Evolutionary conservation across 2,113 vertebrate genomes (phyloP).

Genomic region (Chamaea fasciata): DNA sequence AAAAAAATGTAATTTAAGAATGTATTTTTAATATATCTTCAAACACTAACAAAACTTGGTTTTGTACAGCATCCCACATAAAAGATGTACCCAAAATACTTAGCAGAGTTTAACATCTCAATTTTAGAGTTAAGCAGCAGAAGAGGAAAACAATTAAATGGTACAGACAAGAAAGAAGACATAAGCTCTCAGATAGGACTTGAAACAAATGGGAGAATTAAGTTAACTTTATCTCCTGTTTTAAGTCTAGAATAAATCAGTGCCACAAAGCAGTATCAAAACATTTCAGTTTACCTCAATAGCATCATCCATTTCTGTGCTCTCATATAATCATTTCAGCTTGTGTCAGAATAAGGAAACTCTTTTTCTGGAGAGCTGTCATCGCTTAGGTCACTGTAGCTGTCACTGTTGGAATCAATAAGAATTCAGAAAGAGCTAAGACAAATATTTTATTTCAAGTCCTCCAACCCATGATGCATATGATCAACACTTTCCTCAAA

Average conservation of each 20-base stretch:
- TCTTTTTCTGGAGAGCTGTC: slow-evolving; percentile 69
- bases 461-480: not conserved
- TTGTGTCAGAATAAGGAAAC: slow-evolving; percentile 53
- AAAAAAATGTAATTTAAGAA: not conserved
- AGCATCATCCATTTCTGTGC: not conserved
- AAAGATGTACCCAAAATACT: not conserved
- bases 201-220: not conserved
- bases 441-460: not conserved
- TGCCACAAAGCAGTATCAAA: not conserved
- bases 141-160: not conserved
- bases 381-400: slow-evolving; percentile 69
- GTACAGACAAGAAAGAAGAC: not conserved
- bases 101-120: not conserved
- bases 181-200: not conserved
- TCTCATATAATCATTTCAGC: slow-evolving; percentile 23
- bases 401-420: slow-evolving; percentile 66
- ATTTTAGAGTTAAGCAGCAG: not conserved
- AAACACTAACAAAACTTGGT: not conserved
- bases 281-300: slow-evolving; percentile 45
- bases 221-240: not conserved
- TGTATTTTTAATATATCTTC: not conserved
- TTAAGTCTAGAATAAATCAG: not conserved
- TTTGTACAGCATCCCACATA: not conserved
- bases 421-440: not conserved
- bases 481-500: slow-evolving; percentile 35